Evolutionary conservation across 1,140 invertebrate genomes (phyloP).

Genomic region (Hylaeus anthracinus): DNA sequence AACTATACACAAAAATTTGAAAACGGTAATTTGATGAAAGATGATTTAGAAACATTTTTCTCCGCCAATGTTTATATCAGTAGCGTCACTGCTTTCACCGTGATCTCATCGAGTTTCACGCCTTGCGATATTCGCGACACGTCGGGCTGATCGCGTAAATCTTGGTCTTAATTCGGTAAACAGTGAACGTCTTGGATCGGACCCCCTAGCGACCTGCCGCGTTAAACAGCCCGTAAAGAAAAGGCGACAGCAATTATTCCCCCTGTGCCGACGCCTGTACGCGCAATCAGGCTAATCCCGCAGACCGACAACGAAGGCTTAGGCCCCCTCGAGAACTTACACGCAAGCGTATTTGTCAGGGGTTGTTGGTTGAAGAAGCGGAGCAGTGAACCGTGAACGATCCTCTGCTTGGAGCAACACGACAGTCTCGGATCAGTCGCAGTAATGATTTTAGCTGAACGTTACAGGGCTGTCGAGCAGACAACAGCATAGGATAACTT

Average conservation of each 20-base stretch:
- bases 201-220: constrained; percentile 14
- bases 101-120: background rate
- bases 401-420: too few species aligned
- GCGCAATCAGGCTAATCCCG: constrained; percentile 57
- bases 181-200: constrained; percentile 53
- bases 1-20: too few species aligned
- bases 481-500: too few species aligned
- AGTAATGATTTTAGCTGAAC: too few species aligned
- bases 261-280: constrained; percentile 44
- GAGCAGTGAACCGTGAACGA: background rate
- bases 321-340: background rate
- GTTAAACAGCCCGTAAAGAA: constrained; percentile 66
- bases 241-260: constrained; percentile 52
- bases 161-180: constrained; percentile 53
- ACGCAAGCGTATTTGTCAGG: constrained; percentile 15
- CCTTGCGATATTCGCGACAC: constrained; percentile 1
- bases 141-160: constrained; percentile 21
- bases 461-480: too few species aligned
- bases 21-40: too few species aligned
- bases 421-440: too few species aligned
- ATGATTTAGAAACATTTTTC: too few species aligned
- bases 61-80: background rate
- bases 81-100: background rate
- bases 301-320: constrained; percentile 40
- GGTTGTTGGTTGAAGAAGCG: constrained; percentile 19